These are phyloP conservation scores for Drosophila melanica DNA, from an alignment of 1,140 invertebrate genomes.

Conservation along the genomic window DNA sequence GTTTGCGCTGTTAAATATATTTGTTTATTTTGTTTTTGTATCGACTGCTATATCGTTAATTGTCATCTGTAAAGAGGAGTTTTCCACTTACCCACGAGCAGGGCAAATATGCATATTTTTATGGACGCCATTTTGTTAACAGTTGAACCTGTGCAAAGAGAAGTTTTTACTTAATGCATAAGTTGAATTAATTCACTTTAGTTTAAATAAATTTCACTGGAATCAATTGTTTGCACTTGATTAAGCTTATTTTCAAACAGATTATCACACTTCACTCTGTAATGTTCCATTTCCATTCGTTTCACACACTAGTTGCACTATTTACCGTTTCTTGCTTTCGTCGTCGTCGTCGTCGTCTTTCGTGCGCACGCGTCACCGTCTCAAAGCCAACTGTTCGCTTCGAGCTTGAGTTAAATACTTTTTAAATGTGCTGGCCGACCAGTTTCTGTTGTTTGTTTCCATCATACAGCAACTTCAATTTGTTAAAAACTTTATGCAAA, in stretches of 20 bases:
- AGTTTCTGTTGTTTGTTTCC: conserved; percentile 33
- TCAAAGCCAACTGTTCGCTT: conserved; percentile 48
- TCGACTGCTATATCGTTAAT: conserved; percentile 52
- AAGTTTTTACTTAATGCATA: conserved; percentile 37
- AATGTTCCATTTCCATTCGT: conserved; percentile 30
- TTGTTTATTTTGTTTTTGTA: conserved; percentile 34
- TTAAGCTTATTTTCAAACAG: conserved; percentile 12
- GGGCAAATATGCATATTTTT: conserved; percentile 79
- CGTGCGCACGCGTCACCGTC: conserved; percentile 62
- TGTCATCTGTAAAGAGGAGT: conserved; percentile 46
- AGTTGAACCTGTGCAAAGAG: conserved; percentile 60
- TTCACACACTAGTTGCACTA: conserved; percentile 15
- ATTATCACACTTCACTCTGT: conserved; percentile 33
- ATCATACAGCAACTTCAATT: conserved; percentile 8
- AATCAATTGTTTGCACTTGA: background rate
- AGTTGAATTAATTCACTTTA: too few species aligned
- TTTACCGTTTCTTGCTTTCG: conserved; percentile 35
- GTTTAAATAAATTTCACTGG: background rate
- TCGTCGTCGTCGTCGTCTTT: conserved; percentile 4
- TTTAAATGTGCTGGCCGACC: conserved; percentile 42
- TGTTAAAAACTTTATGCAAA: conserved; percentile 50
- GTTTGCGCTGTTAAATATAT: conserved; percentile 25
- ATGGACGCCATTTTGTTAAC: conserved; percentile 71
- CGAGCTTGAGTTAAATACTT: conserved; percentile 21
- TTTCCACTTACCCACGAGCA: conserved; percentile 74